A percentile compares a stretch with the other conserved stretches of the same genome.
These are phyloP conservation scores for Typhlichthys subterraneus DNA, from an alignment of 2,797 vertebrate species.

Conservation along the genomic window DNA sequence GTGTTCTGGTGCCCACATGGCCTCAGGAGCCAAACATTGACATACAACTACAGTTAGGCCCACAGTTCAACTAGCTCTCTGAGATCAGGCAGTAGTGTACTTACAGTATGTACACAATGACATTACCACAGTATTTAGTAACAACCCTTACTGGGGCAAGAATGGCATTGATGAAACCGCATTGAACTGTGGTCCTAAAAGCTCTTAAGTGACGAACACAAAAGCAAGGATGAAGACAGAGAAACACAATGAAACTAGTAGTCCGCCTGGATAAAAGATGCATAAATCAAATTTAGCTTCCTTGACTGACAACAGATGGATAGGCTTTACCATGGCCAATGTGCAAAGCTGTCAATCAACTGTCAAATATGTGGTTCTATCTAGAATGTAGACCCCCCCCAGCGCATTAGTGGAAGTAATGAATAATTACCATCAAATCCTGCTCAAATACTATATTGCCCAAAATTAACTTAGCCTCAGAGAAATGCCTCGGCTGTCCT, in stretches of 20 bases:
- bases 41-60: slow-evolving; percentile 13
- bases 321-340: too few species aligned
- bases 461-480: background rate
- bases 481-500: background rate
- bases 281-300: too few species aligned
- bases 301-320: too few species aligned
- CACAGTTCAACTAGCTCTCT: slow-evolving; percentile 26
- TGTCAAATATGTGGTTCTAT: too few species aligned
- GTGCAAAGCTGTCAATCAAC: too few species aligned
- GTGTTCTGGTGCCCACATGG: slow-evolving; percentile 45
- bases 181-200: slow-evolving; percentile 38
- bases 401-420: too few species aligned
- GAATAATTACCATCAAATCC: too few species aligned
- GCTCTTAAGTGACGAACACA: slow-evolving; percentile 7
- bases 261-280: too few species aligned
- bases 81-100: background rate
- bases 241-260: slow-evolving; percentile 1
- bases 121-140: background rate
- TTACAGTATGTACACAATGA: background rate
- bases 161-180: background rate
- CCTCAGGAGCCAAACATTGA: slow-evolving; percentile 38
- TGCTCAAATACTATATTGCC: background rate
- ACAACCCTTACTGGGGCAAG: background rate
- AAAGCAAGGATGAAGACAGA: slow-evolving; percentile 8
- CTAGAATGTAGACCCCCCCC: too few species aligned